Evolutionary conservation across 2,113 vertebrate species (phyloP).

Genomic region (Telmatochromis sp.): DNA sequence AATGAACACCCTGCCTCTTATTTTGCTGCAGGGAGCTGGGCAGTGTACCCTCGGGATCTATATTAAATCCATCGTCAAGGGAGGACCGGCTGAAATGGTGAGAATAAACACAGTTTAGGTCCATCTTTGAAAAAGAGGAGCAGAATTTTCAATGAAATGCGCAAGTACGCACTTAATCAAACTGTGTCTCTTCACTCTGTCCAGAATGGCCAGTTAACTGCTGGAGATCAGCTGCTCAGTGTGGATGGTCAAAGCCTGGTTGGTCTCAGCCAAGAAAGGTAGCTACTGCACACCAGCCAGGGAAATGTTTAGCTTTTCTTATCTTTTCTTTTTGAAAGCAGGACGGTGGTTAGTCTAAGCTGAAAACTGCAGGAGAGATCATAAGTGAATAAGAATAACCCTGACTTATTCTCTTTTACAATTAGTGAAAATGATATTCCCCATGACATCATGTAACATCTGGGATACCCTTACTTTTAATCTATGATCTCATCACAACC

Average conservation of each 20-base stretch:
- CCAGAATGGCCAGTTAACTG: conserved; percentile 81
- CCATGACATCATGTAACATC: background rate
- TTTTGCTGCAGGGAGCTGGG: conserved; percentile 76
- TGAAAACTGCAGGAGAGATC: background rate
- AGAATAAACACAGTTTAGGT: background rate
- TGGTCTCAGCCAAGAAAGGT: conserved; percentile 91
- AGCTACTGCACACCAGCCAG: background rate
- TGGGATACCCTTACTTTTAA: background rate
- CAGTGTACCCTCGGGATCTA: conserved; percentile 88
- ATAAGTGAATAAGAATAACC: background rate
- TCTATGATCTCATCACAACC: background rate
- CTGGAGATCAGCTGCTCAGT: conserved; percentile 88
- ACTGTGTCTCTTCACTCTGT: background rate
- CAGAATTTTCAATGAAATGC: background rate
- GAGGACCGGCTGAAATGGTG: conserved; percentile 87
- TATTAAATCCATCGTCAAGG: conserved; percentile 88
- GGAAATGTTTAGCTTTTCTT: background rate
- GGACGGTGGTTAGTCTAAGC: background rate
- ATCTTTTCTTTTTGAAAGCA: background rate
- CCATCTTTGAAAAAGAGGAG: background rate
- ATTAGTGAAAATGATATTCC: background rate
- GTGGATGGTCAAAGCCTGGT: conserved; percentile 87
- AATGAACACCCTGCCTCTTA: background rate
- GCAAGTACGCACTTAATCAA: background rate
- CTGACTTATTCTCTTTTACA: background rate